Base-by-base conservation (phyloP, 2,888 invertebrate species). In the Gastrophysa polygoni region DNA sequence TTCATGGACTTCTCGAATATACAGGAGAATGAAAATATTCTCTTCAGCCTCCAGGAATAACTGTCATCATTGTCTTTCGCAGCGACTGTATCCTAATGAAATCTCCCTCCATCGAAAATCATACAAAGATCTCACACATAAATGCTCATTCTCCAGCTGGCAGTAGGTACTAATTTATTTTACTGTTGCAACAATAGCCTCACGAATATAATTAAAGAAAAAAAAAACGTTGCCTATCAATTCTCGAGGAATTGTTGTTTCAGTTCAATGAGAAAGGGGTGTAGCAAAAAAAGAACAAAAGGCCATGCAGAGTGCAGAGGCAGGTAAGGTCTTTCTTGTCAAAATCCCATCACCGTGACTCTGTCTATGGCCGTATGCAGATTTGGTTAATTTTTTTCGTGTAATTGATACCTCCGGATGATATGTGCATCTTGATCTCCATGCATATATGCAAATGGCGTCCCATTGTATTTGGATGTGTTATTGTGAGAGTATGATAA, bases 391-490 rank as follows among this genome's bases (percentile, higher is more conserved):
- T 63, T 55, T 57, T 63, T 63, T 62, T 32, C 56, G 32, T 60
- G 71, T 70, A 71, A 71, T 69, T 70, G 71, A 71, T 71, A 71
- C 69, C 59, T 61, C 38, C 52, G 57, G 24, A 28, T 55, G 48
- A n/a, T 48, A 34, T 51, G 44, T 24, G 6, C 38, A 38, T 38
- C 29, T 32, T 32, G 29, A 38, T 38, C 38, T 38, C n/a, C n/a
- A n/a, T n/a, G 38, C 38, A 38, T 14, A 49, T 56, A 66, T 66
- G 63, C 61, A 63, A 60, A 66, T 61, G 29, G 2, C 43, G 18
- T 24, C 50, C 65, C 62, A 57, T 65, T 65, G 65, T 65, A 57
- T 61, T 64, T 57, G 46, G 21, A 38, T 44, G 50, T 61, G 55
- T 50, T 38, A 56, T 44, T 57, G 57, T 46, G 56, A 6, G 10